phyloP scores from a whole-genome alignment of 2,888 invertebrate genomes.

The Drepana falcataria region DNA sequence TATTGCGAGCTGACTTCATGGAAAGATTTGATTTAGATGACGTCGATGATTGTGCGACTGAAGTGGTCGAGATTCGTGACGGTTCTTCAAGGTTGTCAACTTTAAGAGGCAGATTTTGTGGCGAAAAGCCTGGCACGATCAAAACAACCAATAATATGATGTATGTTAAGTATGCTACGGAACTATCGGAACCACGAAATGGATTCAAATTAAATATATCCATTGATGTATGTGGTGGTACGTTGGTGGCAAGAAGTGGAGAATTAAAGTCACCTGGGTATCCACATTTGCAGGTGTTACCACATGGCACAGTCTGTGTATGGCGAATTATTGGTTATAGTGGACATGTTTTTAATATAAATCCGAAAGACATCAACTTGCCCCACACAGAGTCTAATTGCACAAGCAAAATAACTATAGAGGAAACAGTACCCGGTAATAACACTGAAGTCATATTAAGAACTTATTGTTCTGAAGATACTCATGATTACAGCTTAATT shows the following conservation, averaged over 20 bases:
- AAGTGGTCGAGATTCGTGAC: constrained; percentile 89
- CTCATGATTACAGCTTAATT: constrained; percentile 19
- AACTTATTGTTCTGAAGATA: constrained; percentile 40
- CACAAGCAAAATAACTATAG: constrained; percentile 52
- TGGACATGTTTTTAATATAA: constrained; percentile 36
- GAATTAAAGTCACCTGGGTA: constrained; percentile 83
- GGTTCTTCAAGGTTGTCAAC: constrained; percentile 86
- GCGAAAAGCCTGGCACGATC: constrained; percentile 79
- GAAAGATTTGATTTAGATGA: constrained; percentile 84
- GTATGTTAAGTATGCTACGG: constrained; percentile 85
- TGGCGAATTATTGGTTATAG: constrained; percentile 81
- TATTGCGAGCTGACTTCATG: constrained; percentile 86
- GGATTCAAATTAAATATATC: constrained; percentile 87
- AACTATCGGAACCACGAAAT: constrained; percentile 82
- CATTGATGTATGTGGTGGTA: constrained; percentile 82
- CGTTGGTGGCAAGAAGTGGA: constrained; percentile 78
- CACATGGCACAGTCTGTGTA: constrained; percentile 80
- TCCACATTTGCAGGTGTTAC: constrained; percentile 75
- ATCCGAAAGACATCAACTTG: constrained; percentile 39
- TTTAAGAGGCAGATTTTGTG: constrained; percentile 82
- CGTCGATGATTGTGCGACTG: constrained; percentile 52
- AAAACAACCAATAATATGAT: constrained; percentile 82
- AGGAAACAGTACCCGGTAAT: constrained; percentile 45
- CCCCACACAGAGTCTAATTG: constrained; percentile 47
- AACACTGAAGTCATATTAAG: constrained; percentile 39